Percentiles rank a stretch among this genome's conserved stretches.
These are phyloP conservation scores for Lepidocyrtinus sp. DNA, from an alignment of 2,888 invertebrate species.

Conservation along the genomic window DNA sequence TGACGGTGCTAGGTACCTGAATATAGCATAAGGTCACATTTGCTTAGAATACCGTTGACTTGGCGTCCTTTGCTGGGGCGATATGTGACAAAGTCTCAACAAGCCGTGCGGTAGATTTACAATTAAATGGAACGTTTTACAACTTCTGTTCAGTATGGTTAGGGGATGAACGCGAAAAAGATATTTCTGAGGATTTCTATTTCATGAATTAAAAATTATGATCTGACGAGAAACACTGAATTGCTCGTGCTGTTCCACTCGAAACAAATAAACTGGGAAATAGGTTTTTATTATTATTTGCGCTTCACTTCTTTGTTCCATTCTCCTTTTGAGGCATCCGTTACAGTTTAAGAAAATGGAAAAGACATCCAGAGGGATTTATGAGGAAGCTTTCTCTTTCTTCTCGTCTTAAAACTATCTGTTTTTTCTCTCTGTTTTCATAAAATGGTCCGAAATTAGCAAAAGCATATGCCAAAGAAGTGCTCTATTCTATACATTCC, in stretches of 20 bases:
- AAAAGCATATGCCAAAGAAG: background rate
- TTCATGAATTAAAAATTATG: conserved; percentile 45
- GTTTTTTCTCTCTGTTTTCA: conserved; percentile 12
- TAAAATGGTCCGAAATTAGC: background rate
- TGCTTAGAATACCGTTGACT: background rate
- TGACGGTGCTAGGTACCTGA: conserved; percentile 57
- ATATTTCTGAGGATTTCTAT: conserved; percentile 4
- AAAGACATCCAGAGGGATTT: conserved; percentile 16
- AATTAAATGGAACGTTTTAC: too few species aligned
- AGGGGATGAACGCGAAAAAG: background rate
- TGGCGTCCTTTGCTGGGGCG: background rate
- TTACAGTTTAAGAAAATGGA: background rate
- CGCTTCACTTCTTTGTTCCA: conserved; percentile 6
- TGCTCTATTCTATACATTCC: background rate
- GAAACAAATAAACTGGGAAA: conserved; percentile 12
- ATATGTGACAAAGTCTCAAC: conserved; percentile 9
- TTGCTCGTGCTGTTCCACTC: background rate
- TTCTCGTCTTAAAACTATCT: background rate
- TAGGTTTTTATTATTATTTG: conserved; percentile 7
- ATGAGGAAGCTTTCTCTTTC: background rate
- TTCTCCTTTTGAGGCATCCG: background rate
- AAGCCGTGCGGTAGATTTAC: background rate
- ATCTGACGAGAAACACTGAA: conserved; percentile 5
- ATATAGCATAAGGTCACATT: conserved; percentile 27
- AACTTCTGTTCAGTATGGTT: too few species aligned